phyloP scores from a whole-genome alignment of 2,888 invertebrate species.

The Chironomus riparius region DNA sequence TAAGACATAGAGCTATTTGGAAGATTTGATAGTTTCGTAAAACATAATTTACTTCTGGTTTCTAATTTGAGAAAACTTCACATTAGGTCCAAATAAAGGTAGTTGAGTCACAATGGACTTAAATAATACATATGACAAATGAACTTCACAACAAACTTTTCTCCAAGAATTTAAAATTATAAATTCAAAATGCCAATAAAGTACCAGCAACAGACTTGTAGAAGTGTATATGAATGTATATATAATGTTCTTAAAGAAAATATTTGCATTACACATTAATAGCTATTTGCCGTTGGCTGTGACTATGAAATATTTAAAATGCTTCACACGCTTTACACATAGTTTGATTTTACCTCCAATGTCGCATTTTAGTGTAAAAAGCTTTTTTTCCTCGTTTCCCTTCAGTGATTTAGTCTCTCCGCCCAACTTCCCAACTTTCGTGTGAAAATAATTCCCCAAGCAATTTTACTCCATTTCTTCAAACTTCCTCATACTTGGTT shows the following conservation, averaged over 20 bases:
- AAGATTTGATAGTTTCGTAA: too few species aligned
- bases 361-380: neutral
- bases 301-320: slow-evolving; percentile 3
- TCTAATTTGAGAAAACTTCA: too few species aligned
- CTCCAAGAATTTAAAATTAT: neutral
- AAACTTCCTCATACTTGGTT: neutral
- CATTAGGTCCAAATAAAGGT: too few species aligned
- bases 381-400: neutral
- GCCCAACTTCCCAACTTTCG: neutral
- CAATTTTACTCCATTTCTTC: neutral
- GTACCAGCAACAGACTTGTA: neutral
- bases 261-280: too few species aligned
- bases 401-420: neutral
- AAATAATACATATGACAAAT: too few species aligned
- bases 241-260: too few species aligned
- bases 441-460: neutral
- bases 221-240: too few species aligned
- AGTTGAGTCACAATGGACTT: neutral
- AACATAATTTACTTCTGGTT: too few species aligned
- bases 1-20: too few species aligned
- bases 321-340: slow-evolving; percentile 1
- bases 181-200: neutral
- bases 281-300: neutral
- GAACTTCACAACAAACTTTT: too few species aligned
- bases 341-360: neutral